Evolutionary conservation across 2,797 vertebrate genomes (phyloP).

Genomic region (Eurystomus glaucurus): DNA sequence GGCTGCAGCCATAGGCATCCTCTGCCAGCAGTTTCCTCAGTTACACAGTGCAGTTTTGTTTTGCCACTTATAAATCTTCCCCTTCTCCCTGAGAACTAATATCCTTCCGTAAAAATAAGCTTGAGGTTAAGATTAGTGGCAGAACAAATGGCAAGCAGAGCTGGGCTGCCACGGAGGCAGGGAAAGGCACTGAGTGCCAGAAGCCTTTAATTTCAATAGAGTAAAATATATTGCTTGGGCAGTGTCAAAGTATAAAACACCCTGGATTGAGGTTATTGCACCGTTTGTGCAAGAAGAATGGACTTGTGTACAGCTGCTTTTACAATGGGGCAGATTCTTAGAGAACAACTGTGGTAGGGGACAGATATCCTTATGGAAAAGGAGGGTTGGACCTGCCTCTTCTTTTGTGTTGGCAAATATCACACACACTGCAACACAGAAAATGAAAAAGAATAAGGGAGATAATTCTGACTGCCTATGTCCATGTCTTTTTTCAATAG

Average conservation of each 20-base stretch:
- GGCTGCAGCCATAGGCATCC: not conserved
- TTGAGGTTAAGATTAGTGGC: not conserved
- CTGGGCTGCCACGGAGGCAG: not conserved
- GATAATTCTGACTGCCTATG: not conserved
- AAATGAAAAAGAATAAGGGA: not conserved
- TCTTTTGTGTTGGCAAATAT: not conserved
- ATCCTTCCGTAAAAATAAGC: not conserved
- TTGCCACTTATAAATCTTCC: not conserved
- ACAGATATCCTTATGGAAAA: not conserved
- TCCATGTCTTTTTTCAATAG: not conserved
- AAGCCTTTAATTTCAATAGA: constrained; percentile 16
- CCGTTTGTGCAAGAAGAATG: not conserved
- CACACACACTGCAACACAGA: not conserved
- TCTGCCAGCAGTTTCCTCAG: not conserved
- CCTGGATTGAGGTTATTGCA: not conserved
- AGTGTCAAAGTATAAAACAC: not conserved
- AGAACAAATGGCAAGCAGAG: not conserved
- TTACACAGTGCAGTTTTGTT: not conserved
- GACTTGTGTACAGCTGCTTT: not conserved
- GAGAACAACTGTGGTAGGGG: not conserved
- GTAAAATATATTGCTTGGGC: not conserved
- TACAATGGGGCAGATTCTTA: not conserved
- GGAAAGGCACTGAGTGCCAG: not conserved
- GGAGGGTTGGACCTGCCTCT: not conserved
- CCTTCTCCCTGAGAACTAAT: not conserved